These are phyloP conservation scores for Psilopsiagon aymara DNA, from an alignment of 2,113 vertebrate genomes.

Conservation along the genomic window DNA sequence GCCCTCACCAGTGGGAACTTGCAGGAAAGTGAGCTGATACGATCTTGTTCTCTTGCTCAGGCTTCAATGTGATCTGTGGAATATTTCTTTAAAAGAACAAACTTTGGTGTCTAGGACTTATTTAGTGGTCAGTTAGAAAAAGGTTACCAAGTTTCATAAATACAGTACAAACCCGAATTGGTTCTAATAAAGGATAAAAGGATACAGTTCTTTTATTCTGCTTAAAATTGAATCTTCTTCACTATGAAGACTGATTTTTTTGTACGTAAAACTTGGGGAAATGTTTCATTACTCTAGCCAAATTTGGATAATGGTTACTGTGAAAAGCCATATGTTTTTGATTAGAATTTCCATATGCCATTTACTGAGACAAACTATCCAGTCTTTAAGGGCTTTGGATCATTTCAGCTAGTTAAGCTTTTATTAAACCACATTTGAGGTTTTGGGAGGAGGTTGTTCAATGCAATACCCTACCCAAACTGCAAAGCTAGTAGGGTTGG, in stretches of 20 bases:
- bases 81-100: neutral
- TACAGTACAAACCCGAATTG: neutral
- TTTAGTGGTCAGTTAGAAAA: neutral
- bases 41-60: neutral
- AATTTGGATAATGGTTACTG: neutral
- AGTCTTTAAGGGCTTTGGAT: neutral
- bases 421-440: neutral
- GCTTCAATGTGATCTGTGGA: neutral
- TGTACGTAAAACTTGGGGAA: neutral
- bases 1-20: neutral
- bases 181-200: neutral
- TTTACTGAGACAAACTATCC: neutral
- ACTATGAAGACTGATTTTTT: neutral
- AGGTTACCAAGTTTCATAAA: neutral
- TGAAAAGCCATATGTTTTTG: conserved; percentile 18
- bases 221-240: neutral
- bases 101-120: neutral
- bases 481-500: neutral
- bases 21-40: neutral
- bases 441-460: neutral
- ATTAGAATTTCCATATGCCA: conserved; percentile 26
- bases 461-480: neutral
- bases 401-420: neutral
- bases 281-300: neutral
- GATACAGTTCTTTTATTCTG: neutral